Percentiles rank a stretch among this genome's conserved stretches.
These are phyloP conservation scores for Drosophila affinis DNA, from an alignment of 2,888 invertebrate genomes.

Conservation along the genomic window DNA sequence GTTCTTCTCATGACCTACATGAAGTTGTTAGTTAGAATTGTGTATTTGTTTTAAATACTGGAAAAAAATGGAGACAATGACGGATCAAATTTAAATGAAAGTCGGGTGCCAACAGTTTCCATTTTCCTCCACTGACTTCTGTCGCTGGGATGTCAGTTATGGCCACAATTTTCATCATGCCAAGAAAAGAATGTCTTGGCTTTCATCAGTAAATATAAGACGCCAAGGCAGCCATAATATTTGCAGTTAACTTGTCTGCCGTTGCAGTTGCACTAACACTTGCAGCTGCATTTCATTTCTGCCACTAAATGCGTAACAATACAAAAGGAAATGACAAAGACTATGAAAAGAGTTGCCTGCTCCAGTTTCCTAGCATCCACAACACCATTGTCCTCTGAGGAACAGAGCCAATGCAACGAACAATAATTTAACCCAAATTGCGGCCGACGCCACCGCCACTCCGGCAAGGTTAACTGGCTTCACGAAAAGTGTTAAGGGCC, in stretches of 20 bases:
- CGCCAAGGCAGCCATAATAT: slow-evolving; percentile 33
- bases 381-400: not conserved
- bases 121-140: slow-evolving; percentile 3
- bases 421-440: slow-evolving; percentile 35
- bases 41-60: no score
- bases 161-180: slow-evolving; percentile 44
- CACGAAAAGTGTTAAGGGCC: slow-evolving; percentile 8
- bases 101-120: not conserved
- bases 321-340: slow-evolving; percentile 41
- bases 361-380: not conserved
- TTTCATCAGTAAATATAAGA: slow-evolving; percentile 22
- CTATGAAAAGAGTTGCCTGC: slow-evolving; percentile 15
- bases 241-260: slow-evolving; percentile 49
- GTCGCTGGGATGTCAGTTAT: slow-evolving; percentile 35
- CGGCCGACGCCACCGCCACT: slow-evolving; percentile 2
- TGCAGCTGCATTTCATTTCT: slow-evolving; percentile 8
- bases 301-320: slow-evolving; percentile 36
- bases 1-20: no score
- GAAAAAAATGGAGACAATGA: not conserved
- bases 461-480: slow-evolving; percentile 29
- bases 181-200: slow-evolving; percentile 38
- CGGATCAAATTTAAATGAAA: slow-evolving; percentile 10
- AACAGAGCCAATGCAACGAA: slow-evolving; percentile 34
- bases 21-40: no score
- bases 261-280: slow-evolving; percentile 13